Evolutionary conservation across 2,888 invertebrate species (phyloP), one percentile per base, ranked within the genome.

Genomic region (Nasonia oneida): DNA sequence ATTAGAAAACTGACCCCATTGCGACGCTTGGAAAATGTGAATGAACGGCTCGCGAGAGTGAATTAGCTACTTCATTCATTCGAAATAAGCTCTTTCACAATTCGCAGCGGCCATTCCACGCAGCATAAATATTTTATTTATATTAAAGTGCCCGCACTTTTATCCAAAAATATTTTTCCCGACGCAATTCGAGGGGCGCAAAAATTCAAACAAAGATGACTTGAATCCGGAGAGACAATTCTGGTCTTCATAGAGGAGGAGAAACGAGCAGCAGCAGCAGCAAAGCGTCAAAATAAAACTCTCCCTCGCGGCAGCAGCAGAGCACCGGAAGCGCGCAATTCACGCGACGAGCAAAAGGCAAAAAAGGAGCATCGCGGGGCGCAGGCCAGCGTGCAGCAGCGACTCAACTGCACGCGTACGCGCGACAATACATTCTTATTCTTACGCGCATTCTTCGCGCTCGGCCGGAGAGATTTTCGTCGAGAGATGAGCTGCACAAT

Each of bases 291-390:
- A 86, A 83, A 83, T 79, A 76, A 80, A 83, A 71, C 15, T 76
- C 47, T 70, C 71, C 64, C 71, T 61, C 67, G 73, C 73, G 10
- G 29, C 29, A 3, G 29, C 29, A 29, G 29, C 15, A 8, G 50
- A 8, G 50, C 81, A 87, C 82, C 86, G 86, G 86, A 87, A 87
- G 84, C 84, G 50, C 80, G 82, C 84, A 82, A 84, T 86, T 84
- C 81, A 81, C 76, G 82, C 71, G 71, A 64, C 64, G 75, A 86
- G 39, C 53, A 57, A 64, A 42, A 29, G 47, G n/a, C 23, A 33
- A 14, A 53, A 70, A 64, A 81, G 50, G 64, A 75, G 37, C 70
- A 29, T 37, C 15, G 14, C 29, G 29, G 29, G 29, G 29, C 29
- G 4, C 6, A 67, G 33, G 29, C 29, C 37, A 37, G 37, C 4